phyloP scores from a whole-genome alignment of 2,797 vertebrate genomes.

The Dallia pectoralis region DNA sequence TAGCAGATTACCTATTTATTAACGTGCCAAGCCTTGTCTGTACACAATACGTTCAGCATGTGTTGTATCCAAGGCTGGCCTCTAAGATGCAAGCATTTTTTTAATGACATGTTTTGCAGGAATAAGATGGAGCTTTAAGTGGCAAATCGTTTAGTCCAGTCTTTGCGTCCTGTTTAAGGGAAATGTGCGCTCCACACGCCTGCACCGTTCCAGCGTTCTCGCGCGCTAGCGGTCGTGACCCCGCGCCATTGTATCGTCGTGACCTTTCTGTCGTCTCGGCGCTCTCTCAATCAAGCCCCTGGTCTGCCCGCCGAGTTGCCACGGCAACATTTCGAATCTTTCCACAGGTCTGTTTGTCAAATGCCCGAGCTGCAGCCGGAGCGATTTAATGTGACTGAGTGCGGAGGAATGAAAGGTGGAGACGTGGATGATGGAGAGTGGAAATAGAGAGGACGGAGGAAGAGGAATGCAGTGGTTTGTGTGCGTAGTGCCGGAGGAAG shows the following conservation, averaged over 20 bases:
- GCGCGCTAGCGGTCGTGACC: constrained; percentile 19
- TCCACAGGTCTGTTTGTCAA: constrained; percentile 37
- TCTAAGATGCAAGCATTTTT: constrained; percentile 12
- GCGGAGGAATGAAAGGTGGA: neutral
- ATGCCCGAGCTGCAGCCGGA: constrained; percentile 35
- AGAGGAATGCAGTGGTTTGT: too few relatives aligned
- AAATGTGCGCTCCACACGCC: neutral
- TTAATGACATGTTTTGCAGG: constrained; percentile 30
- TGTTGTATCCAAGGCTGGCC: too few relatives aligned
- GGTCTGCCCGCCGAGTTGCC: constrained; percentile 47
- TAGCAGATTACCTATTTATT: neutral
- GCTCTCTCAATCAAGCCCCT: constrained; percentile 52
- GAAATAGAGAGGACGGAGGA: too few relatives aligned
- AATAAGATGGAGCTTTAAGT: constrained; percentile 23
- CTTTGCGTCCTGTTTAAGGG: constrained; percentile 21
- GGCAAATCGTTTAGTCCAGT: constrained; percentile 25
- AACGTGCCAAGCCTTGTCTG: constrained; percentile 12
- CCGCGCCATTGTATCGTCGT: constrained; percentile 34
- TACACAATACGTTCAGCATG: too few relatives aligned
- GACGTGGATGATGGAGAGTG: too few relatives aligned
- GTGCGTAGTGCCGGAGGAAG: too few relatives aligned
- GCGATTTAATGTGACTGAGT: constrained; percentile 19
- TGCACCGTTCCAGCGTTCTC: neutral
- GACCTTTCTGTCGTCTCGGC: constrained; percentile 50
- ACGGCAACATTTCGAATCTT: constrained; percentile 54